phyloP scores from a whole-genome alignment of 2,113 vertebrate species.

The Amphiprion percula region DNA sequence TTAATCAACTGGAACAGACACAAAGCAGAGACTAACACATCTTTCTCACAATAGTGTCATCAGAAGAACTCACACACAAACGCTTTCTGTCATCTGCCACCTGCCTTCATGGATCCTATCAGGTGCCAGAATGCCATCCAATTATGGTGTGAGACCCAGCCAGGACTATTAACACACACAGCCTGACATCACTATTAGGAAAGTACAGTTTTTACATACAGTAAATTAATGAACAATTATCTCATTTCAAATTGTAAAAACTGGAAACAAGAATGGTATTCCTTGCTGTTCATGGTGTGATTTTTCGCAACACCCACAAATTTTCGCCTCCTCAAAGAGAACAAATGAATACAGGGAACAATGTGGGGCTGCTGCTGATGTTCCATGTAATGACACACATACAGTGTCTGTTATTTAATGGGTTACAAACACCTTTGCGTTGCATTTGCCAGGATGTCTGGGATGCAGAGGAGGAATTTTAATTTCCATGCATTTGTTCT shows the following conservation, averaged over 20 bases:
- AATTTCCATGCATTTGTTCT: neutral
- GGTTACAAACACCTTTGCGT: neutral
- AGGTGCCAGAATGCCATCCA: conserved; percentile 31
- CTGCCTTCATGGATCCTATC: conserved; percentile 26
- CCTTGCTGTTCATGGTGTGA: conserved; percentile 2
- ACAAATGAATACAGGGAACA: conserved; percentile 13
- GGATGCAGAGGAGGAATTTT: neutral
- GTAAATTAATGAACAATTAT: neutral
- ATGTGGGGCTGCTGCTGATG: conserved; percentile 22
- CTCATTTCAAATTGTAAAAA: neutral
- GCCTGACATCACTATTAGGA: conserved; percentile 16
- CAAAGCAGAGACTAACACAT: conserved; percentile 30
- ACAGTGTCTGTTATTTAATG: neutral
- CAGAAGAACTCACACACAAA: conserved; percentile 12
- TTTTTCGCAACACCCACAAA: conserved; percentile 55
- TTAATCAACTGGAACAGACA: conserved; percentile 59
- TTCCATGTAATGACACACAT: conserved; percentile 31
- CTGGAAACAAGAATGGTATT: neutral
- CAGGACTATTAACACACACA: conserved; percentile 4
- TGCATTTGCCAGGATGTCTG: neutral
- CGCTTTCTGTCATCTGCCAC: conserved; percentile 41
- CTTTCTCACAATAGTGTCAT: conserved; percentile 22
- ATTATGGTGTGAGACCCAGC: conserved; percentile 30
- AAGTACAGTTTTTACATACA: neutral
- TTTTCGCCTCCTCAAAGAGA: conserved; percentile 19